Evolutionary conservation across 2,888 invertebrate genomes (phyloP), one percentile per base, ranked within the genome.

Genomic region (Carabus problematicus): DNA sequence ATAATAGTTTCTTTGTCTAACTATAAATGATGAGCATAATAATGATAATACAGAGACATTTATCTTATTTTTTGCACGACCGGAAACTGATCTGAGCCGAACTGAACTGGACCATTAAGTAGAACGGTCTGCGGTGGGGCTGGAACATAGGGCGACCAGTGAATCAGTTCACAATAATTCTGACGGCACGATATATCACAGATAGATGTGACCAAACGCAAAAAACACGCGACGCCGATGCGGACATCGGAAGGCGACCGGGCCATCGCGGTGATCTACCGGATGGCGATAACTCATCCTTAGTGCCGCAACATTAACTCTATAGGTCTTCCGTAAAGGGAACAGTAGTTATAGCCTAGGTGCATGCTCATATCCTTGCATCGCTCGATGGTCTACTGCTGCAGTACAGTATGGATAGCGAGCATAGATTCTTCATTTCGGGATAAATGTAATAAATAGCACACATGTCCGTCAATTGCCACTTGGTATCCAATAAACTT

Each of bases 271-370:
- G 61, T 49, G 61, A 40, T 58, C 58, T 39, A 58, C 12, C 14
- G 41, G 12, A 43, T 43, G 43, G 59, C n/a, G 63, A 63, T 63
- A 63, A 63, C 41, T 63, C 63, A 52, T 63, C 40, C 54, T 63
- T 63, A 63, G 52, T 63, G 63, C 39, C 63, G 63, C 63, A 54
- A 63, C 63, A 63, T 63, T 63, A 63, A 63, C 62, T 40, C 14
- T 6, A 45, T 11, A 45, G 12, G 12, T n/a, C n/a, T n/a, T n/a
- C 12, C 12, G 12, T n/a, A 12, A 11, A 12, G 12, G 12, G 7
- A 45, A 12, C 45, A 45, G 45, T 45, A 45, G 45, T 8, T 45
- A 12, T 12, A 12, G 29, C 12, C 14, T 8, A 39, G 29, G 3
- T 3, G 29, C 29, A 29, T 29, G 29, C 29, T 3, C 29, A 29